phyloP scores from a whole-genome alignment of 2,797 vertebrate genomes.

The Enteromius argenteus region DNA sequence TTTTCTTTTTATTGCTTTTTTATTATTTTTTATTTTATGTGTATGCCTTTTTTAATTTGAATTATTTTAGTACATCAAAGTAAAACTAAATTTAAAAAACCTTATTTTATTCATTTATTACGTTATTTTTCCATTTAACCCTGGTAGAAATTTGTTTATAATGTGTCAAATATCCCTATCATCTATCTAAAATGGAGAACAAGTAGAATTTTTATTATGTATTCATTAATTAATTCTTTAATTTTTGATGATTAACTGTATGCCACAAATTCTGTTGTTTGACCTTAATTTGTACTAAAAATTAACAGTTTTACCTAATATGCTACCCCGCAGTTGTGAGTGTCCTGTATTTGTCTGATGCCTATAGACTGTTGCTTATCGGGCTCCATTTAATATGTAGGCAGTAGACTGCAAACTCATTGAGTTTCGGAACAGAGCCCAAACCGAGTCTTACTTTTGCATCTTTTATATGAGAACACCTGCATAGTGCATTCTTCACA shows the following conservation, averaged over 20 bases:
- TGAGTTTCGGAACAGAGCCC: background rate
- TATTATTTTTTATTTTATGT: no score
- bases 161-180: no score
- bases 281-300: background rate
- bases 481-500: background rate
- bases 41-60: no score
- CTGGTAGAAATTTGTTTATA: no score
- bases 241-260: background rate
- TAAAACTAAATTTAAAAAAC: background rate
- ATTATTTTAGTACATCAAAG: no score
- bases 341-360: background rate
- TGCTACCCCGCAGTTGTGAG: background rate
- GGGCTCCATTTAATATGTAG: background rate
- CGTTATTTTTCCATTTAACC: no score
- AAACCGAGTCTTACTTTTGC: background rate
- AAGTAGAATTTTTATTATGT: no score
- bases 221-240: background rate
- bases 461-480: conserved; percentile 2
- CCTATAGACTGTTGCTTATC: background rate
- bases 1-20: no score
- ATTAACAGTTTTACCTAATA: background rate
- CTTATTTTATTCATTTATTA: no score
- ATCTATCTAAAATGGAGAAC: no score
- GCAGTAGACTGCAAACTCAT: background rate
- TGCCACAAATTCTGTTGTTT: background rate